Evolutionary conservation across 1,140 invertebrate species (phyloP), one percentile per base, ranked within the genome.

Genomic region (Hesperophylax magnus): DNA sequence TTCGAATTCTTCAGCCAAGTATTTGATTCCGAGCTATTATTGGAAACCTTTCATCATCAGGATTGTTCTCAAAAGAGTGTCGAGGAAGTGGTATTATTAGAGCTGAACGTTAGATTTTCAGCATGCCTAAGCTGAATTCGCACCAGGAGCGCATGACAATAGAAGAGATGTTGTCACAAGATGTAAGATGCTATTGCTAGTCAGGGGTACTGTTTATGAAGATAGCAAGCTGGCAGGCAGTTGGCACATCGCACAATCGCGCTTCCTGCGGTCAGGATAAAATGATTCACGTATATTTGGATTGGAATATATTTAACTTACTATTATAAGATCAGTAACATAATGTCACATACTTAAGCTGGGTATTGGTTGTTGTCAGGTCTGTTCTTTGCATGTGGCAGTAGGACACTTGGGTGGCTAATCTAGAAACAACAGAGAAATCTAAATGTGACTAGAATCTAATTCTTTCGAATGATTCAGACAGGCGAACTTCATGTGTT

Each of bases 231-330:
- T 9, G 61, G 69, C 47, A 20, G 20, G 15, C 18, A 56, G 39
- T 56, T 72, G 69, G 69, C 69, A 72, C 20, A 72, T 22, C 22
- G n/a, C 39, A 47, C 6, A 9, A 47, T 27, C 69, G n/a, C 69
- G 5, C 47, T 72, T 72, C 69, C 69, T 72, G 69, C 47, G 69
- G 69, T 24, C 52, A 72, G 69, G 69, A 72, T 54, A 72, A 72
- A 72, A 72, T 53, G 69, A 72, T 72, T 54, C 69, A 53, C 27
- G 14, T 72, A 72, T 72, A 67, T 72, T 72, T 22, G 69, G 47
- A 72, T 72, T 53, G 18, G 53, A 72, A 72, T 54, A 72, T 22
- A 72, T 54, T 31, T 53, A 72, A 39, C 27, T 17, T 14, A 18
- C 15, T 27, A 34, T 54, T 53, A 72, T 53, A 72, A 54, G 47